Evolutionary conservation across 2,113 vertebrate genomes (phyloP).

Genomic region (Ailurus styani): DNA sequence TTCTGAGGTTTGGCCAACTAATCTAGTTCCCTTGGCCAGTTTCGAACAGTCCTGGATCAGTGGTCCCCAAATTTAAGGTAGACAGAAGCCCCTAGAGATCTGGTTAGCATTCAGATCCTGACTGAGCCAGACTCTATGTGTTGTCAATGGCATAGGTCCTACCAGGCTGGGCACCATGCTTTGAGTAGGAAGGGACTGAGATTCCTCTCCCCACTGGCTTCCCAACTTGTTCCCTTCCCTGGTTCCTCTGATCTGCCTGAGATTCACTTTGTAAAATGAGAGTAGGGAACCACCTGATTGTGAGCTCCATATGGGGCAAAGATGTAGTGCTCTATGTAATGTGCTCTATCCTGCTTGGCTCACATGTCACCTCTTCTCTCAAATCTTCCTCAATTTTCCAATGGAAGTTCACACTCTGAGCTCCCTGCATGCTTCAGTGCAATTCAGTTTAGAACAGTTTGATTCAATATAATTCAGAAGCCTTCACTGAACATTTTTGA

Average conservation of each 20-base stretch:
- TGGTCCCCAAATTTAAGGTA: not conserved
- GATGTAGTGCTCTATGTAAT: not conserved
- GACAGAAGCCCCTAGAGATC: not conserved
- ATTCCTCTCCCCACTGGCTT: not conserved
- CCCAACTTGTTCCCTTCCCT: not conserved
- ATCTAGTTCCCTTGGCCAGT: not conserved
- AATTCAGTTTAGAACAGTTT: not conserved
- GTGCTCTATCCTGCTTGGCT: not conserved
- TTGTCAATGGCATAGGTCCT: not conserved
- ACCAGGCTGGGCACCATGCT: rapidly evolving
- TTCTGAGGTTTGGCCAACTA: conserved; percentile 2
- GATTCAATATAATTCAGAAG: not conserved
- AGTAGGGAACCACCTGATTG: not conserved
- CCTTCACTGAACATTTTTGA: not conserved
- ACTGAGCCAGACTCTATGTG: not conserved
- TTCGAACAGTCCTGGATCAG: not conserved
- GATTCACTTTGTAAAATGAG: not conserved
- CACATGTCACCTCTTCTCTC: not conserved
- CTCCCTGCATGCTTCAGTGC: not conserved
- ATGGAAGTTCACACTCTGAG: not conserved
- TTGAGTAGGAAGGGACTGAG: not conserved
- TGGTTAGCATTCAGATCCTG: not conserved
- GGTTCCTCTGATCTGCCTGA: not conserved
- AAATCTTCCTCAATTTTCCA: not conserved
- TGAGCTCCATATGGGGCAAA: not conserved